Percentiles rank a stretch among this genome's conserved stretches.
phyloP scores from a whole-genome alignment of 30 jellyfish, hydroid and myxozoan genomes.

The Chrysaora quinquecirrha region DNA sequence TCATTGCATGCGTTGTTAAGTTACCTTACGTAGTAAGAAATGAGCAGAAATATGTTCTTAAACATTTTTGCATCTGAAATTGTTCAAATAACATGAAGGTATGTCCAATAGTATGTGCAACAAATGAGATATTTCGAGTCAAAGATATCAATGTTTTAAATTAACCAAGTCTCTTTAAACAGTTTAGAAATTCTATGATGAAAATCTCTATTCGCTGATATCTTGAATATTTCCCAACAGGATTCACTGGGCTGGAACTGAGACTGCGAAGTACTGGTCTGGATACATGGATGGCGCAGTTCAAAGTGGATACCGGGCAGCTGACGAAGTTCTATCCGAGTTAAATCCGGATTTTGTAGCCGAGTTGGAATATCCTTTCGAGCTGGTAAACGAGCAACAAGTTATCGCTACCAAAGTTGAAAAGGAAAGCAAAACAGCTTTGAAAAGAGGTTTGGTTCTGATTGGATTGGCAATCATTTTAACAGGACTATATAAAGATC shows the following conservation, averaged over 20 bases:
- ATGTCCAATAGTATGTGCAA: too few relatives aligned
- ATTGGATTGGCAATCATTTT: background rate
- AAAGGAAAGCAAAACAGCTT: background rate
- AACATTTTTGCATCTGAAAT: too few relatives aligned
- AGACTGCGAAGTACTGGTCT: slow-evolving; percentile 71
- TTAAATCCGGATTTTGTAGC: slow-evolving; percentile 3
- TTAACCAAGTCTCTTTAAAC: too few relatives aligned
- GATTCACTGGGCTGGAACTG: slow-evolving; percentile 79
- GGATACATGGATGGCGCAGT: slow-evolving; percentile 82
- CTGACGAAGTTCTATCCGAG: slow-evolving; percentile 52
- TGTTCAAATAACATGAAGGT: too few relatives aligned
- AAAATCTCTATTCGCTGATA: too few relatives aligned
- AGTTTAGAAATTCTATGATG: too few relatives aligned
- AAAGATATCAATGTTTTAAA: too few relatives aligned
- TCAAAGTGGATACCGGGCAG: slow-evolving; percentile 78
- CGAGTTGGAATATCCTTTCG: background rate
- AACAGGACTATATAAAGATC: background rate
- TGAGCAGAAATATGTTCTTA: too few relatives aligned
- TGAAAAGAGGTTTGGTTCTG: background rate
- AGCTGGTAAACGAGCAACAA: background rate
- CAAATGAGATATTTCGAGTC: too few relatives aligned
- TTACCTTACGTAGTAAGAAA: too few relatives aligned
- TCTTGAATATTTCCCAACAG: too few relatives aligned
- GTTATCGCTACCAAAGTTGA: background rate
- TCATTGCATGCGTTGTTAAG: too few relatives aligned